Percentiles rank a stretch among this genome's conserved stretches.
These are phyloP conservation scores for Pseudopleuronectes americanus DNA, from an alignment of 2,797 vertebrate genomes.

Conservation along the genomic window DNA sequence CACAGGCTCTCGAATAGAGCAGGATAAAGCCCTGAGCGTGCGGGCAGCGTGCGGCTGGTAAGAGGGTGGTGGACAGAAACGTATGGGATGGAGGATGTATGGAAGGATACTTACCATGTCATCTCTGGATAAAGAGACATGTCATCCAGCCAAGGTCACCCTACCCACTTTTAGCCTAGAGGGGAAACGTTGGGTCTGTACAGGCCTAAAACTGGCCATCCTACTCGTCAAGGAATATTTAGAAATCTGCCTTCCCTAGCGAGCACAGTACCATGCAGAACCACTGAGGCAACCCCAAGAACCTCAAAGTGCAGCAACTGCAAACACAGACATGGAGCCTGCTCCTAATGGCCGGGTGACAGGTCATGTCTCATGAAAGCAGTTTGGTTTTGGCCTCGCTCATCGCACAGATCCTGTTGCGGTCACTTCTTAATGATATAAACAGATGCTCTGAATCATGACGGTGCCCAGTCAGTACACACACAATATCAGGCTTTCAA, in stretches of 20 bases:
- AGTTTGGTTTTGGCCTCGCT: conserved; percentile 69
- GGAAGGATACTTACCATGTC: conserved; percentile 24
- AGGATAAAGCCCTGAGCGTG: conserved; percentile 38
- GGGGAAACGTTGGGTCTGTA: conserved; percentile 47
- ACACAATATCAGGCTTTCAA: conserved; percentile 49
- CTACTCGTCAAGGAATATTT: conserved; percentile 60
- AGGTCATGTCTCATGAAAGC: conserved; percentile 69
- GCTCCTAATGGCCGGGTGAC: conserved; percentile 60
- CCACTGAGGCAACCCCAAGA: conserved; percentile 70
- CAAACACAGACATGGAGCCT: conserved; percentile 64
- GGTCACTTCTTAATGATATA: conserved; percentile 74
- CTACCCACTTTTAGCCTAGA: conserved; percentile 43
- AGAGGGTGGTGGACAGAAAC: conserved; percentile 24
- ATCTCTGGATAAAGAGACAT: conserved; percentile 44
- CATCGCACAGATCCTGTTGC: conserved; percentile 56
- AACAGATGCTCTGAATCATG: conserved; percentile 74
- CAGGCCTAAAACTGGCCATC: conserved; percentile 34
- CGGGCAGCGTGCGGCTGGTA: conserved; percentile 21
- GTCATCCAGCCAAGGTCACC: conserved; percentile 41
- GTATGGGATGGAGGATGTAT: conserved; percentile 28
- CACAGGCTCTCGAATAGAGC: conserved; percentile 67
- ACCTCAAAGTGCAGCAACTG: conserved; percentile 72
- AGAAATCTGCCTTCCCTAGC: conserved; percentile 61
- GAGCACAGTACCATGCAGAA: conserved; percentile 67
- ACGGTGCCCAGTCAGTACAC: conserved; percentile 45